phyloP scores from a whole-genome alignment of 2,888 invertebrate genomes.

The Lepidocyrtinus sp. region DNA sequence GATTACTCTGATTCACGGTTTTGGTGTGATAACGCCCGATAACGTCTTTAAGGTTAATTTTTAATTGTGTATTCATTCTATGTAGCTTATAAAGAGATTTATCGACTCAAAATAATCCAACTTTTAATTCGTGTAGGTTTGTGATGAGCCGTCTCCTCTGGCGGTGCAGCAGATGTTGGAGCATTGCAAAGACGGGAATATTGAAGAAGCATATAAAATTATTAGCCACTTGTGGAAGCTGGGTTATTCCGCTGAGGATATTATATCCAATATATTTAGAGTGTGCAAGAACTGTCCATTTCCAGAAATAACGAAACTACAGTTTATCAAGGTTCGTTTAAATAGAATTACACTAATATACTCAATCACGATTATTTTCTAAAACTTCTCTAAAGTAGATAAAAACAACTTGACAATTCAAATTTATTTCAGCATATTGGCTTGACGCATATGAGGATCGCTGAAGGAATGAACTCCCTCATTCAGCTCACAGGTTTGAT shows the following conservation, averaged over 20 bases:
- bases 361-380: no score
- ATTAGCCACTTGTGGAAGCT: constrained; percentile 91
- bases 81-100: not conserved
- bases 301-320: constrained; percentile 85
- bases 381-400: no score
- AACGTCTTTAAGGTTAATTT: constrained; percentile 89
- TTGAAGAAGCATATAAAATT: constrained; percentile 89
- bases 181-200: constrained; percentile 84
- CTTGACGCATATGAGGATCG: constrained; percentile 89
- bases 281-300: constrained; percentile 91
- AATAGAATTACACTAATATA: no score
- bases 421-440: constrained; percentile 84
- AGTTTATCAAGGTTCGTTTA: constrained; percentile 82
- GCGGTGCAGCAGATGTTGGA: constrained; percentile 92
- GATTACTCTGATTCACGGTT: no score
- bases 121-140: constrained; percentile 77
- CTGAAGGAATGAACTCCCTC: constrained; percentile 89
- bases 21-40: constrained; percentile 89
- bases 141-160: constrained; percentile 98
- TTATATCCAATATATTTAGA: constrained; percentile 94
- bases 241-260: constrained; percentile 97
- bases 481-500: constrained; percentile 93
- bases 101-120: not conserved
- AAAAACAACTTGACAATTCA: constrained; percentile 9
- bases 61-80: not conserved